Evolutionary conservation across 2,888 invertebrate species (phyloP).

Genomic region (Prenolepis imparis): DNA sequence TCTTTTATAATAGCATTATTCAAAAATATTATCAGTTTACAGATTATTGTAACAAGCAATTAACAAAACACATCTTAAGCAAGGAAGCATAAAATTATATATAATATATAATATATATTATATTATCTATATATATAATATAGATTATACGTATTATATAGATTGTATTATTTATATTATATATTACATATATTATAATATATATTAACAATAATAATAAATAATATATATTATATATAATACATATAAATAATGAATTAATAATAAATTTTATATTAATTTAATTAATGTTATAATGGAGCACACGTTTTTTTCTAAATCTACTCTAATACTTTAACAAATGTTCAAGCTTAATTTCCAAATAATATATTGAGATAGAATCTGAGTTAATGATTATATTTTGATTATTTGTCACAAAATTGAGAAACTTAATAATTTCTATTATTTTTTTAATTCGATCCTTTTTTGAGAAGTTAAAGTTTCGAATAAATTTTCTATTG

Average conservation of each 20-base stretch:
- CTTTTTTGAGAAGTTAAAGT: background rate
- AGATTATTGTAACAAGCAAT: background rate
- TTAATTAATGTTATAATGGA: background rate
- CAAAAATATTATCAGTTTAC: background rate
- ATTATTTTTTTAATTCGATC: background rate
- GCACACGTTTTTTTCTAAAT: background rate
- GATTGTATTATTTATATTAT: no score
- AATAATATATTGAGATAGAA: background rate
- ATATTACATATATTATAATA: no score
- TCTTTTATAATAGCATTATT: conserved; percentile 1
- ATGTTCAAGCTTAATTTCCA: background rate
- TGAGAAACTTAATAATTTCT: background rate
- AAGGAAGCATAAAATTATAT: background rate
- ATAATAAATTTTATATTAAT: background rate
- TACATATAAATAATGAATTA: background rate
- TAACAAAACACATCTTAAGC: background rate
- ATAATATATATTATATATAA: background rate
- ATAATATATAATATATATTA: background rate
- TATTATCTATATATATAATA: background rate
- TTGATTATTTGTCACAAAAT: background rate
- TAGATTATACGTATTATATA: no score
- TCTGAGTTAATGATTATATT: background rate
- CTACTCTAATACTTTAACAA: background rate
- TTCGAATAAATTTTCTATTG: conserved; percentile 8
- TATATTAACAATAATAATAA: background rate